Evolutionary conservation across 2,113 vertebrate species (phyloP).

Genomic region (Hystrix brachyura): DNA sequence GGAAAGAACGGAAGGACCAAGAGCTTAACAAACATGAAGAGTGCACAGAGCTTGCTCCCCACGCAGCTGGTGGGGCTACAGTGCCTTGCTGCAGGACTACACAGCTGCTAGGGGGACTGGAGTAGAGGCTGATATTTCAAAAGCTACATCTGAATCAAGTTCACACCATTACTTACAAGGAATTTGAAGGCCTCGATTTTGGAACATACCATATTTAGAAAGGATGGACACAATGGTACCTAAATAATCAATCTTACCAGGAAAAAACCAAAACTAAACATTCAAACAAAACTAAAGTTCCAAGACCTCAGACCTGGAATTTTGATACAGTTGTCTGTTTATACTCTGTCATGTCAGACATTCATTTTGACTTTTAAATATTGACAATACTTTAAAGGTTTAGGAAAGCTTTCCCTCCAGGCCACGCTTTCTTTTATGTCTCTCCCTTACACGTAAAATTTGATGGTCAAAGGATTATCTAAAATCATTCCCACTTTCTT

Average conservation of each 20-base stretch:
- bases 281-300: neutral
- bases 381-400: neutral
- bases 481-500: neutral
- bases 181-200: neutral
- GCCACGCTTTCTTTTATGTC: neutral
- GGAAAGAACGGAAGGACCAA: neutral
- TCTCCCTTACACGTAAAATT: neutral
- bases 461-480: neutral
- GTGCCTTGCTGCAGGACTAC: neutral
- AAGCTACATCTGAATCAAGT: neutral
- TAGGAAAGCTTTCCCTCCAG: neutral
- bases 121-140: neutral
- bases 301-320: neutral
- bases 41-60: neutral
- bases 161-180: neutral
- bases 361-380: slow-evolving; percentile 1
- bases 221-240: neutral
- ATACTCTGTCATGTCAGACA: neutral
- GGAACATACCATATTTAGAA: neutral
- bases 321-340: neutral
- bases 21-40: neutral
- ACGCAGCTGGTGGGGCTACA: neutral
- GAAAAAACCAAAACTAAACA: neutral
- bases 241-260: neutral
- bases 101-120: neutral